Conservation (phyloP, 2,888 invertebrate genomes). For the Gibbula magus region DNA sequence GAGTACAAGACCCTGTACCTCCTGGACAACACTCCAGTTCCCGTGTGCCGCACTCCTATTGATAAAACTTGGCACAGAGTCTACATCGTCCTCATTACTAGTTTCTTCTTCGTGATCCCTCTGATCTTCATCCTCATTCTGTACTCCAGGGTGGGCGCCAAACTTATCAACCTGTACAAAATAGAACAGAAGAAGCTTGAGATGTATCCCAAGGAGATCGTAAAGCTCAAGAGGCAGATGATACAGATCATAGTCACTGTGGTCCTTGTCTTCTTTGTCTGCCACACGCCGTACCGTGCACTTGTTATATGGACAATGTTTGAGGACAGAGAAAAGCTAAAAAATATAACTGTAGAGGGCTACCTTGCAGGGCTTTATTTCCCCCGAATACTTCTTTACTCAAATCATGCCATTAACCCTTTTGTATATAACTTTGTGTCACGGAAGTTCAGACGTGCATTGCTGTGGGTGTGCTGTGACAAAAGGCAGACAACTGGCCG, state of each 20-base stretch:
- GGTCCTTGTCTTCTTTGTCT: conserved; percentile 50
- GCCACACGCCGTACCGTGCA: conserved; percentile 49
- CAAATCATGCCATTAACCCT: conserved; percentile 51
- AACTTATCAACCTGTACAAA: conserved; percentile 39
- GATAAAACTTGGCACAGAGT: conserved; percentile 80
- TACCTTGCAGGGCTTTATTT: conserved; percentile 44
- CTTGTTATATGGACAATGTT: conserved; percentile 45
- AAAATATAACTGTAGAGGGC: conserved; percentile 32
- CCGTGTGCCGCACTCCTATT: conserved; percentile 85
- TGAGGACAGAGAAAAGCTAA: conserved; percentile 26
- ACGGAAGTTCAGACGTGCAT: conserved; percentile 44
- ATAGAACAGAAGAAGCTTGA: conserved; percentile 37
- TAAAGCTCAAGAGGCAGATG: conserved; percentile 45
- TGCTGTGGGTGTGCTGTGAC: conserved; percentile 44
- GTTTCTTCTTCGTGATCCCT: conserved; percentile 90
- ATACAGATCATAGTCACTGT: conserved; percentile 48
- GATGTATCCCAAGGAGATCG: conserved; percentile 43
- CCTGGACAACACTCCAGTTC: conserved; percentile 81
- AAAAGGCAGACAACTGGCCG: conserved; percentile 28
- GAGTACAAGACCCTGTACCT: conserved; percentile 84
- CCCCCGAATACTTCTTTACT: conserved; percentile 43
- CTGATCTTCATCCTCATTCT: conserved; percentile 86
- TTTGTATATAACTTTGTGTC: conserved; percentile 52
- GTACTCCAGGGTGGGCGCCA: conserved; percentile 79
- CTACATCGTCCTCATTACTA: conserved; percentile 88